Evolutionary conservation across 2,797 vertebrate species (phyloP).

Genomic region (Todus mexicanus): DNA sequence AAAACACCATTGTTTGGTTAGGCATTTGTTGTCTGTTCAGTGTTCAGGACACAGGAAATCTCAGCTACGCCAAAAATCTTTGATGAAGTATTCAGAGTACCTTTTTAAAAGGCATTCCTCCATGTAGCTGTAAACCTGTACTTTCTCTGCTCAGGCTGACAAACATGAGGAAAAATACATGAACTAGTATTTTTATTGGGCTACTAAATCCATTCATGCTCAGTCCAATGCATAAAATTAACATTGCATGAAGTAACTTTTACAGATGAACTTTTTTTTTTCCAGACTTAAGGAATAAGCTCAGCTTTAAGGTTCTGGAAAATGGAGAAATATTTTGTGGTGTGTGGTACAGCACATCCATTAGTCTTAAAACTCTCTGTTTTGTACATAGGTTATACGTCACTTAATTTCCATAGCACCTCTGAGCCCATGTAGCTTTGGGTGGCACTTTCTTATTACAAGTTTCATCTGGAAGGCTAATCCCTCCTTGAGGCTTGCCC

Average conservation of each 20-base stretch:
- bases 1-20: neutral
- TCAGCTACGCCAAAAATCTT: constrained; percentile 21
- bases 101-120: neutral
- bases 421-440: neutral
- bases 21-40: neutral
- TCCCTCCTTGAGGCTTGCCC: neutral
- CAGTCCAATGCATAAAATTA: neutral
- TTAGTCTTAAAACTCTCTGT: neutral
- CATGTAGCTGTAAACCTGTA: neutral
- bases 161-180: neutral
- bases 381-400: neutral
- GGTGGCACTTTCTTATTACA: neutral
- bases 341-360: neutral
- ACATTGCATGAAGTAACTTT: neutral
- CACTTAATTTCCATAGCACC: neutral
- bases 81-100: neutral
- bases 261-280: neutral
- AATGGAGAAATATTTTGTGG: neutral
- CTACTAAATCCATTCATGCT: neutral
- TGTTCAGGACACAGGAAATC: constrained; percentile 11
- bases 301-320: neutral
- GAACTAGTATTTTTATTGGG: neutral
- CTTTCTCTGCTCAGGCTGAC: neutral
- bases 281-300: neutral
- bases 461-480: neutral